A percentile compares a stretch with the other conserved stretches of the same genome.
Evolutionary conservation across 1,140 invertebrate genomes (phyloP).

Genomic region (Drosophila melanogaster): Release_6_plus_ISO1_MT NT_033779.5:3640001-3640500

Average conservation of each 20-base stretch:
- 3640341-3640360: constrained; percentile 15
- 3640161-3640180: constrained; percentile 60
- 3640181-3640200: constrained; percentile 51
- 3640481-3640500: constrained; percentile 60
- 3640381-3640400: constrained; percentile 30
- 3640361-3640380: constrained; percentile 36
- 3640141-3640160: constrained; percentile 12
- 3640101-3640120: not conserved
- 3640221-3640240: constrained; percentile 57
- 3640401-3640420: constrained; percentile 89
- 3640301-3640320: constrained; percentile 3
- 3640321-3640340: constrained; percentile 13
- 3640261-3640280: constrained; percentile 69
- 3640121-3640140: constrained; percentile 4
- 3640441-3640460: constrained; percentile 95
- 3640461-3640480: constrained; percentile 85
- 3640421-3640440: constrained; percentile 94
- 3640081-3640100: constrained; percentile 13
- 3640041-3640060: constrained; percentile 19
- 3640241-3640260: constrained; percentile 74
- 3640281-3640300: constrained; percentile 16
- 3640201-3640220: constrained; percentile 24
- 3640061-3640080: not conserved
- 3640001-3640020: constrained; percentile 66
- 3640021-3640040: constrained; percentile 70